Conservation (phyloP, 1,140 invertebrate species). For the Drosophila paulistorum region DNA sequence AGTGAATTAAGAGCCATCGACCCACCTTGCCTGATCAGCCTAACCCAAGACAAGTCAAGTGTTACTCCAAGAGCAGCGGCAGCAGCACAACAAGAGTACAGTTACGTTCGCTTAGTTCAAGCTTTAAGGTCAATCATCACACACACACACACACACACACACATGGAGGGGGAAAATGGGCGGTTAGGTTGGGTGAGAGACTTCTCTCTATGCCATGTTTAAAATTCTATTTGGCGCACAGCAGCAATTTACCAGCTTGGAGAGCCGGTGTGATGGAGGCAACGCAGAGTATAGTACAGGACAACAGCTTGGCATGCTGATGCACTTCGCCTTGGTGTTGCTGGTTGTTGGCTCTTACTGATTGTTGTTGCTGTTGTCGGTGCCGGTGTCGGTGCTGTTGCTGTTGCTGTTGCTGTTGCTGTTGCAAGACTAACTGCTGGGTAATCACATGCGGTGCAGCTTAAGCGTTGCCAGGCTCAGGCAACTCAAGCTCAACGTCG, state of each 20-base stretch:
- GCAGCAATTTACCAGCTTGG: slow-evolving; percentile 68
- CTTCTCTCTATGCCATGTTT: slow-evolving; percentile 41
- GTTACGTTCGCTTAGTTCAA: slow-evolving; percentile 58
- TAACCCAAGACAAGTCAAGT: slow-evolving; percentile 32
- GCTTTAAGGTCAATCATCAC: slow-evolving; percentile 74
- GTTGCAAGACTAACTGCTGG: slow-evolving; percentile 70
- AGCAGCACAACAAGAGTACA: slow-evolving; percentile 38
- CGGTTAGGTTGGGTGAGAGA: slow-evolving; percentile 17
- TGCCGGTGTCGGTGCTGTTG: slow-evolving; percentile 10
- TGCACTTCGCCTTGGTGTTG: slow-evolving; percentile 47
- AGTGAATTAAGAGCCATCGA: slow-evolving; percentile 54
- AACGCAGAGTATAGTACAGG: slow-evolving; percentile 1
- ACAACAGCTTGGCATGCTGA: slow-evolving; percentile 55
- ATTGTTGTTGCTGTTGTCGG: neutral
- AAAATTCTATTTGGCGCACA: slow-evolving; percentile 77
- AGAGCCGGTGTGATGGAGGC: slow-evolving; percentile 4
- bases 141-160: neutral
- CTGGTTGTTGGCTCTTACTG: neutral
- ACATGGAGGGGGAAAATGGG: neutral
- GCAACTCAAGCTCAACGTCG: slow-evolving; percentile 55
- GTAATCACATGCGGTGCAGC: slow-evolving; percentile 78
- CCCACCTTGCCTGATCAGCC: slow-evolving; percentile 7
- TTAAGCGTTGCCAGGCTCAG: slow-evolving; percentile 62
- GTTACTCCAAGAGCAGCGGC: slow-evolving; percentile 18
- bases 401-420: slow-evolving; percentile 16